Percentiles rank a stretch among this genome's conserved stretches.
Conservation (phyloP, 1,140 invertebrate genomes). For the Vanessa atalanta region DNA sequence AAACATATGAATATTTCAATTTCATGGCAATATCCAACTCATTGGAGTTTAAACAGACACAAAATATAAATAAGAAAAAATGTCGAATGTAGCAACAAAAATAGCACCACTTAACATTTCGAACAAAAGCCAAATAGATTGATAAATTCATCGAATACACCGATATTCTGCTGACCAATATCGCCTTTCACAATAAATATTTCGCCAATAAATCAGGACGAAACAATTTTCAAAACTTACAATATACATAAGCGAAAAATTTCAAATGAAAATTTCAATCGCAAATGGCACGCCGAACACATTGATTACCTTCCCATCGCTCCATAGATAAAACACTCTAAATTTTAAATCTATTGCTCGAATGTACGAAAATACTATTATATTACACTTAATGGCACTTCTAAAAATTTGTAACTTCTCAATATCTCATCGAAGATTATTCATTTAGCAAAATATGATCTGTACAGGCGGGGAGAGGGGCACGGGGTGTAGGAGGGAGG, state of each 20-base stretch:
- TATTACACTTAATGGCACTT: conserved; percentile 75
- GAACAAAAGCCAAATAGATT: background rate
- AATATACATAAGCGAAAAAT: background rate
- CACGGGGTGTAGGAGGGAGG: background rate
- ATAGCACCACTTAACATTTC: background rate
- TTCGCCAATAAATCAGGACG: background rate
- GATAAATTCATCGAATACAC: background rate
- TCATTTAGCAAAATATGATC: conserved; percentile 47
- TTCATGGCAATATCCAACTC: too few relatives aligned
- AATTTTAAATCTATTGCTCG: conserved; percentile 62
- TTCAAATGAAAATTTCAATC: conserved; percentile 1
- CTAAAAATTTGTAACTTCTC: conserved; percentile 61
- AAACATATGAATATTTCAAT: too few relatives aligned
- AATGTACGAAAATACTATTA: conserved; percentile 73
- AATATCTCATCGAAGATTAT: conserved; percentile 34
- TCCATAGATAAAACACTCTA: conserved; percentile 46
- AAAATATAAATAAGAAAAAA: too few relatives aligned
- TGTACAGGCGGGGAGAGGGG: conserved; percentile 33
- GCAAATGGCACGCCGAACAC: conserved; percentile 33
- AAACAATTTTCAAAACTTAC: conserved; percentile 1
- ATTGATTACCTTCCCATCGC: conserved; percentile 13
- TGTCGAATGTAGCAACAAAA: background rate
- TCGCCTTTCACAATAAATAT: conserved; percentile 14
- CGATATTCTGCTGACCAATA: conserved; percentile 20
- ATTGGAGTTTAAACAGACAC: too few relatives aligned